Percentiles rank a stretch among this genome's conserved stretches.
Evolutionary conservation across 2,888 invertebrate species (phyloP).

Genomic region (Conistra vaccinii): DNA sequence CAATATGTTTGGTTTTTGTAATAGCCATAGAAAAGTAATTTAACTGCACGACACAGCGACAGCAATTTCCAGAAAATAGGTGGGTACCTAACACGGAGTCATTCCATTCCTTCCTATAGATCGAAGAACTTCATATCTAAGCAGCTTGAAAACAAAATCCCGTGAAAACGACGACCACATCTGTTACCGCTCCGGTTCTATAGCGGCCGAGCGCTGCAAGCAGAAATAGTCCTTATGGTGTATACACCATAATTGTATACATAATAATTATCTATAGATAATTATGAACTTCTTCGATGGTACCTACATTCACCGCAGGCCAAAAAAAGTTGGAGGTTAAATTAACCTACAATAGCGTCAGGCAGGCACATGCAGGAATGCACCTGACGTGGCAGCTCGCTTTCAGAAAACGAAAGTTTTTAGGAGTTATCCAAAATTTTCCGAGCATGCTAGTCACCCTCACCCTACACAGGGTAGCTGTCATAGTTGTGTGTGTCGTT

Average conservation of each 20-base stretch:
- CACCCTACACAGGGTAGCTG: conserved; percentile 59
- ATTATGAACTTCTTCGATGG: no score
- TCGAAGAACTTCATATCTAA: no score
- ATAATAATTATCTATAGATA: no score
- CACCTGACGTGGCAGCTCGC: background rate
- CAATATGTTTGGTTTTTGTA: background rate
- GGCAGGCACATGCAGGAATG: background rate
- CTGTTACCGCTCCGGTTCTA: no score
- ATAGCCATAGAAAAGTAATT: no score
- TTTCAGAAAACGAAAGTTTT: background rate
- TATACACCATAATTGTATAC: no score
- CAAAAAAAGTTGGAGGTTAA: background rate
- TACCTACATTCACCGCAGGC: background rate
- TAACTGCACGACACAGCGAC: background rate
- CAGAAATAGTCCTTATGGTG: no score
- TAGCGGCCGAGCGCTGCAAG: no score
- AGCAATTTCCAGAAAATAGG: background rate
- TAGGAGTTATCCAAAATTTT: conserved; percentile 2
- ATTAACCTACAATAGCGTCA: background rate
- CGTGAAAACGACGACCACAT: no score
- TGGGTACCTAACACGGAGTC: no score
- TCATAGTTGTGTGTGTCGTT: conserved; percentile 65
- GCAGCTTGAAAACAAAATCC: no score
- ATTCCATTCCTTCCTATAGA: no score
- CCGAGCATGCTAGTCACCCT: conserved; percentile 24